Conservation (phyloP, 2,888 invertebrate species). For the Plebejus melissa region DNA sequence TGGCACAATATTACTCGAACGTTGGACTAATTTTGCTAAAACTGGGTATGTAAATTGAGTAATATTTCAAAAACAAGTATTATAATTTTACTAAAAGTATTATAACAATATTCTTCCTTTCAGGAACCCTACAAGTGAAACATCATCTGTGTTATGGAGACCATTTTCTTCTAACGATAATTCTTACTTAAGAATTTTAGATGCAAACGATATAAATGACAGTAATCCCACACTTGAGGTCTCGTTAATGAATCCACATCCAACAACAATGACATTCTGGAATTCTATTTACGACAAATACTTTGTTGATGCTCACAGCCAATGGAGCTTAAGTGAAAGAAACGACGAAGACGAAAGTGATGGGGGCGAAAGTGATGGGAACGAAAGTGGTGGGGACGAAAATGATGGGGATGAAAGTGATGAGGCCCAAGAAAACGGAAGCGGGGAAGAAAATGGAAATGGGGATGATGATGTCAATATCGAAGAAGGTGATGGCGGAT, state of each 20-base stretch:
- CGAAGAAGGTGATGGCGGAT: conserved; percentile 34
- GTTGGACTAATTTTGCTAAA: conserved; percentile 69
- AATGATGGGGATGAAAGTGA: conserved; percentile 30
- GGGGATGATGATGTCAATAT: conserved; percentile 32
- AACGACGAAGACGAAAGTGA: conserved; percentile 43
- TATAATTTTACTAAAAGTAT: not conserved
- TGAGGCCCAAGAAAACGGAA: conserved; percentile 21
- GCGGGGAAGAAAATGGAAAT: conserved; percentile 31
- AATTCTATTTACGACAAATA: conserved; percentile 52
- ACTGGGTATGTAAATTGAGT: conserved; percentile 49
- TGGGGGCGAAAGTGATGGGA: not conserved
- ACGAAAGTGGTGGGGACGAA: conserved; percentile 33
- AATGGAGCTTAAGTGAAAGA: conserved; percentile 47
- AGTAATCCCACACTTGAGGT: conserved; percentile 46
- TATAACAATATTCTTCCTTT: conserved; percentile 39
- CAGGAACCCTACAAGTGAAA: conserved; percentile 54
- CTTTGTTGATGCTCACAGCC: conserved; percentile 58
- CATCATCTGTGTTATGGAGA: conserved; percentile 51
- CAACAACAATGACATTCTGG: conserved; percentile 53
- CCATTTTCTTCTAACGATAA: conserved; percentile 45
- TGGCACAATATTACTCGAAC: conserved; percentile 55
- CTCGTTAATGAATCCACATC: conserved; percentile 48
- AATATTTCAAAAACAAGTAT: not conserved
- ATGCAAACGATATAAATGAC: conserved; percentile 44
- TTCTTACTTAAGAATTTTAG: conserved; percentile 50